phyloP scores from a whole-genome alignment of 2,113 vertebrate genomes.

The Siphamia tubifer region DNA sequence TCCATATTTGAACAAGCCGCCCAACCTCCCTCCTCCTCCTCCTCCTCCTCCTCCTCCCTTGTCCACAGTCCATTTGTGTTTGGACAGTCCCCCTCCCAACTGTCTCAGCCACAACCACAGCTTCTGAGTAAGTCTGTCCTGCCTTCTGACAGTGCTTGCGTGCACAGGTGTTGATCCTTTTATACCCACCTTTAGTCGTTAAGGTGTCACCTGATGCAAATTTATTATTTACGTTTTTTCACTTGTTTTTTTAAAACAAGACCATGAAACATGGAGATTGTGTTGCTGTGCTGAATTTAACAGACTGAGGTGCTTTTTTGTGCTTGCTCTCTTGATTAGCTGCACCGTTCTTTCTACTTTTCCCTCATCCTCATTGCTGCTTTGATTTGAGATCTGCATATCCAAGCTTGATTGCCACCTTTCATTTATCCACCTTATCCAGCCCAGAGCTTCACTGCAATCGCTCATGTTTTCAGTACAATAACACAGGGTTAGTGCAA shows the following conservation, averaged over 20 bases:
- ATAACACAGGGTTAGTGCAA: too few species aligned
- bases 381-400: slow-evolving; percentile 16
- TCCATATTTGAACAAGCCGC: slow-evolving; percentile 99
- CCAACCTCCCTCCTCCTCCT: slow-evolving; percentile 85
- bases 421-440: slow-evolving; percentile 27
- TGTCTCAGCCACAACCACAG: slow-evolving; percentile 93
- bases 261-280: slow-evolving; percentile 40
- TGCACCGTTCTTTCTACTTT: slow-evolving; percentile 9
- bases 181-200: slow-evolving; percentile 25
- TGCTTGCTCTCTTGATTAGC: slow-evolving; percentile 40
- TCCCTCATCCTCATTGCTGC: slow-evolving; percentile 24
- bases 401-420: slow-evolving; percentile 10
- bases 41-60: slow-evolving; percentile 91
- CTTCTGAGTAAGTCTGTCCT: slow-evolving; percentile 99
- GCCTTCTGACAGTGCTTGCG: slow-evolving; percentile 82
- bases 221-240: not conserved
- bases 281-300: slow-evolving; percentile 12
- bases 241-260: slow-evolving; percentile 35
- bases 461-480: not conserved
- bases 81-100: slow-evolving; percentile 99
- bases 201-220: not conserved
- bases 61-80: slow-evolving; percentile 99
- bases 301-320: slow-evolving; percentile 37
- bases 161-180: slow-evolving; percentile 63
- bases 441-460: slow-evolving; percentile 31